Conservation (phyloP, 2,113 vertebrate genomes). For the Peromyscus maniculatus region DNA sequence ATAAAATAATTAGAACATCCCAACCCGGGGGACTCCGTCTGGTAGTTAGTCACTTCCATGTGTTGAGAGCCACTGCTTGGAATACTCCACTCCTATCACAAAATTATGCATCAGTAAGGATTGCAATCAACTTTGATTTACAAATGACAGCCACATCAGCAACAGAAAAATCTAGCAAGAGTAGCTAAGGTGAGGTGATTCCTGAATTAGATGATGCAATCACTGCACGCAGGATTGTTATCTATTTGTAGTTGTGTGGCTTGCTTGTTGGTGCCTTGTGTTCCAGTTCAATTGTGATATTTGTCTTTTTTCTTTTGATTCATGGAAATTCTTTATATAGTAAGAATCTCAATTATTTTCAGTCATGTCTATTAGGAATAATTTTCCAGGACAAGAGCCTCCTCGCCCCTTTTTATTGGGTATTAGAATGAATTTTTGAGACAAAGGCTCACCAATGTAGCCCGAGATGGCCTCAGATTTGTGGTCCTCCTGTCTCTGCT, state of each 20-base stretch:
- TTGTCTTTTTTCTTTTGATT: conserved; percentile 19
- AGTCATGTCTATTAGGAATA: background rate
- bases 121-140: background rate
- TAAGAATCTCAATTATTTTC: conserved; percentile 1
- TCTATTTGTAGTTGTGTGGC: background rate
- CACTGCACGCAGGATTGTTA: background rate
- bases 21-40: background rate
- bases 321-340: background rate
- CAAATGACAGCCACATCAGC: background rate
- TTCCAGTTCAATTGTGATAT: background rate
- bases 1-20: background rate
- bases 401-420: background rate
- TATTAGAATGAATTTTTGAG: background rate
- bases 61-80: background rate
- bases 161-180: background rate
- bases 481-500: background rate
- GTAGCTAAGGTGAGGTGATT: background rate
- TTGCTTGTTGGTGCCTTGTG: background rate
- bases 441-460: background rate
- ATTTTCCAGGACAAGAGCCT: background rate
- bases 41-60: background rate
- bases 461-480: background rate
- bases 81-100: background rate
- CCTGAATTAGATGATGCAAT: background rate
- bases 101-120: background rate